Conservation (phyloP, 2,888 invertebrate species). For the Epinotia ramella region DNA sequence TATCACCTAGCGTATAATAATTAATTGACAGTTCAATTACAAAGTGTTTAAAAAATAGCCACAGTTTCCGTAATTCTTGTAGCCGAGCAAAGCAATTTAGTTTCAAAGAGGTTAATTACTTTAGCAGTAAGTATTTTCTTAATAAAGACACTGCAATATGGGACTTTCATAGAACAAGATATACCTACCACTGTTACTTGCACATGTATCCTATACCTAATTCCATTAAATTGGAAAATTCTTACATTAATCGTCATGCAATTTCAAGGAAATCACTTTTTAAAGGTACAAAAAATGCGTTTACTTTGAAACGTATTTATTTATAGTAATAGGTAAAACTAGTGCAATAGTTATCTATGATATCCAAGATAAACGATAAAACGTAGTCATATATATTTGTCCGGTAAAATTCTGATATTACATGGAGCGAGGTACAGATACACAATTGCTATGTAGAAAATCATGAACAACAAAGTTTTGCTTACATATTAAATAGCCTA, state of each 20-base stretch:
- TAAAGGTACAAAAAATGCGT: too few species aligned
- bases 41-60: background rate
- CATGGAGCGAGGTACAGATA: too few species aligned
- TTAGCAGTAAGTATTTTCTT: background rate
- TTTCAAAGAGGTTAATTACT: background rate
- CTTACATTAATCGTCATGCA: too few species aligned
- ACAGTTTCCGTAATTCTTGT: background rate
- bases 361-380: too few species aligned
- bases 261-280: too few species aligned
- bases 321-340: too few species aligned
- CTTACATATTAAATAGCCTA: constrained; percentile 26
- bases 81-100: background rate
- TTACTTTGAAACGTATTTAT: too few species aligned
- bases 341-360: too few species aligned
- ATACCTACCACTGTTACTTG: background rate
- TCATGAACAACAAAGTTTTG: constrained; percentile 9
- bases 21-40: background rate
- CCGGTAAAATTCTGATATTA: too few species aligned
- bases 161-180: background rate
- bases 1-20: background rate
- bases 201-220: background rate
- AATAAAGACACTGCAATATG: background rate
- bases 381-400: too few species aligned
- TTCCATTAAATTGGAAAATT: too few species aligned
- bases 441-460: background rate